Percentiles rank a stretch among this genome's conserved stretches.
Conservation (phyloP, 2,888 invertebrate species). For the Dryobota labecula region DNA sequence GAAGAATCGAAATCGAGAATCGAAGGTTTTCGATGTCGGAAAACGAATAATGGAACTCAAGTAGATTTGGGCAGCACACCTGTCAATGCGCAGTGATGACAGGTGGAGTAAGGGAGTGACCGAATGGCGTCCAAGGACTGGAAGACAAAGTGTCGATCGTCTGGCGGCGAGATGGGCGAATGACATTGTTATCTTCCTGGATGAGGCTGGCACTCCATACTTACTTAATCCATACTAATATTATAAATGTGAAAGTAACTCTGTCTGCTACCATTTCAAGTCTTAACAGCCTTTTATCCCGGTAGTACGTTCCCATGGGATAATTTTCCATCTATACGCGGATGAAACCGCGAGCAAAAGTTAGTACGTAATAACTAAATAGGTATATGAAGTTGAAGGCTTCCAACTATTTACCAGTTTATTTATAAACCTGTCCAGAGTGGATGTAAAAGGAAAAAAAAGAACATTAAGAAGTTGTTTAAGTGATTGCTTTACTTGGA, state of each 20-base stretch:
- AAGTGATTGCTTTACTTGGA: slow-evolving; percentile 28
- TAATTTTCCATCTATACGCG: not conserved
- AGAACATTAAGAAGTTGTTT: slow-evolving; percentile 26
- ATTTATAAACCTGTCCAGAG: slow-evolving; percentile 41
- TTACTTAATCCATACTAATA: not conserved
- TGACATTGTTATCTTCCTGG: too few relatives aligned
- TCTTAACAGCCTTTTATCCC: not conserved
- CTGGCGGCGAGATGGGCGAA: too few relatives aligned
- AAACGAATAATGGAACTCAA: too few relatives aligned
- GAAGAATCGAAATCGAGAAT: too few relatives aligned
- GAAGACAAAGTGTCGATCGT: too few relatives aligned
- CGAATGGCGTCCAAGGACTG: too few relatives aligned
- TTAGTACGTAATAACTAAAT: not conserved
- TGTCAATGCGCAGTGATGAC: too few relatives aligned
- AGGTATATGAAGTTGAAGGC: slow-evolving; percentile 35
- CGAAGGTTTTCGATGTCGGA: too few relatives aligned
- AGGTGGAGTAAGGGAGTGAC: too few relatives aligned
- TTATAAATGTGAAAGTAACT: not conserved
- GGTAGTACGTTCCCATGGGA: not conserved
- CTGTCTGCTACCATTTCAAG: not conserved
- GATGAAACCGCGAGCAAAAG: not conserved
- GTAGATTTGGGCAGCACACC: too few relatives aligned
- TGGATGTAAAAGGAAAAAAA: slow-evolving; percentile 26
- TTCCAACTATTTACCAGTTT: slow-evolving; percentile 20
- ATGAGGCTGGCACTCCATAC: too few relatives aligned